phyloP scores from a whole-genome alignment of 2,888 invertebrate species.

The Chymomyza fuscimana region DNA sequence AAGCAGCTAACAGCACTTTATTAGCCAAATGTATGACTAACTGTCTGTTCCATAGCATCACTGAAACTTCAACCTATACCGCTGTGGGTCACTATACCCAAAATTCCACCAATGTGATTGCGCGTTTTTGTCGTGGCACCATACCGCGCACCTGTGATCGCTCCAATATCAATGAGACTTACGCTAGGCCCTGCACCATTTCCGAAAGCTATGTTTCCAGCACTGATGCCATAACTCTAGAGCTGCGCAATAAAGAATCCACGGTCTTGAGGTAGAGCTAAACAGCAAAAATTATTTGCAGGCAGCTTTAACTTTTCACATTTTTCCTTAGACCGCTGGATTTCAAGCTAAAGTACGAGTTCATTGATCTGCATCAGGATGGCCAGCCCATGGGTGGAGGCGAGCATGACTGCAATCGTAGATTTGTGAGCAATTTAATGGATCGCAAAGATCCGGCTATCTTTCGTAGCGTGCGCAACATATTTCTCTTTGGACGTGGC shows the following conservation, averaged over 20 bases:
- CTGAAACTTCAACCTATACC: constrained; percentile 49
- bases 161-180: constrained; percentile 83
- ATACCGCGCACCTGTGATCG: constrained; percentile 92
- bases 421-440: constrained; percentile 85
- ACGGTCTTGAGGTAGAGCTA: constrained; percentile 88
- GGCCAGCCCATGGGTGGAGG: constrained; percentile 89
- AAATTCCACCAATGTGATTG: constrained; percentile 87
- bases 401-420: constrained; percentile 84
- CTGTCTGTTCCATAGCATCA: constrained; percentile 35
- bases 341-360: constrained; percentile 92
- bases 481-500: constrained; percentile 92
- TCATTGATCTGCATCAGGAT: constrained; percentile 92
- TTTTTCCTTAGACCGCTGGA: constrained; percentile 85
- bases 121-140: constrained; percentile 90
- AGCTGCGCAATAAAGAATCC: constrained; percentile 89
- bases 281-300: background rate
- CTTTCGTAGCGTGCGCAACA: constrained; percentile 89
- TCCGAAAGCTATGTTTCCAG: constrained; percentile 92
- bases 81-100: constrained; percentile 81
- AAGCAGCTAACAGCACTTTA: constrained; percentile 69
- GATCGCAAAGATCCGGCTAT: constrained; percentile 84
- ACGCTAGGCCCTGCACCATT: constrained; percentile 87
- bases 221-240: constrained; percentile 89
- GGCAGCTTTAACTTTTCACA: too few species aligned
- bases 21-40: constrained; percentile 19